Evolutionary conservation across 2,888 invertebrate species (phyloP), one percentile per base, ranked within the genome.

Genomic region (Drosophila affinis): DNA sequence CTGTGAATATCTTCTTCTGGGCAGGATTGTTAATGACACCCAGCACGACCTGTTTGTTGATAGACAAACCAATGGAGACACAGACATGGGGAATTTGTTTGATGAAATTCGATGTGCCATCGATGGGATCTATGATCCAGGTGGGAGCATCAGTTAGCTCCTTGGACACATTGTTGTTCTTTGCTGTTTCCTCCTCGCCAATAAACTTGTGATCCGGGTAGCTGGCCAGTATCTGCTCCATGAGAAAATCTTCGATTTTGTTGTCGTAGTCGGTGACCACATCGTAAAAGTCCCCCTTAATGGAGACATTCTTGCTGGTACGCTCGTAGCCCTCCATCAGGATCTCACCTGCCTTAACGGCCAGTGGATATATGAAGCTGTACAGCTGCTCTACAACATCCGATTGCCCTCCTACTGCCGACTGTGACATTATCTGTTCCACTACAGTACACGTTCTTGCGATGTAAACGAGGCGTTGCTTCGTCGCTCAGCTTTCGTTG

Each of bases 41-140:
- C 79, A 96, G 84, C 9, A 93, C 93, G 52, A 94, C 91, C 85
- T 93, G 91, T 86, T 94, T 94, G 45, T 94, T 92, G 12, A 94
- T 91, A 0, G 93, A 86, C n/a, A 95, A 89, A 24, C 93, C 96
- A 59, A 96, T 93, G 0, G 96, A 96, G 62, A 96, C 94, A 78
- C 94, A 94, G 39, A 93, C 93, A 64, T 94, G 93, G 1, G 95
- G 95, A 86, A 95, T 94, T 60, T 93, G 93, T 82, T 94, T 93
- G 12, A 97, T 94, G 91, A 97, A 97, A 92, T 98, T 98, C 52
- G 95, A 94, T 0, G 97, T 97, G 14, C 97, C 97, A 92, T 98
- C 97, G 56, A 98, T 95, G 4, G 97, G 97, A 92, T 97, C 96
- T 68, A 96, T 95, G 55, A 97, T 95, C 96, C 96, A 96, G 0